These are phyloP conservation scores for Pangasius sanitwongsei DNA, from an alignment of 2,797 vertebrate species.

Conservation along the genomic window DNA sequence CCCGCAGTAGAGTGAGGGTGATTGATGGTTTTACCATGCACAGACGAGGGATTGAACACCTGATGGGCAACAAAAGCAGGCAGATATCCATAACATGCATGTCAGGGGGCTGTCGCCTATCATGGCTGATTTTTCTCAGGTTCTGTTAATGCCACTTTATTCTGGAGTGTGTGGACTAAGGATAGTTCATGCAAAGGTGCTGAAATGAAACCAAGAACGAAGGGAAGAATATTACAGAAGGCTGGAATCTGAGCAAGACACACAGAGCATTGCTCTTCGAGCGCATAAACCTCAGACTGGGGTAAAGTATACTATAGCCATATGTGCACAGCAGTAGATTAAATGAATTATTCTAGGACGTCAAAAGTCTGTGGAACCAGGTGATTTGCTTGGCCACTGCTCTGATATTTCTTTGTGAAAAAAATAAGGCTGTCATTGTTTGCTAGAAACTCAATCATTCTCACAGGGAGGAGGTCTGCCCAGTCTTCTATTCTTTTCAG, in stretches of 20 bases:
- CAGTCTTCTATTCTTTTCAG: constrained; percentile 51
- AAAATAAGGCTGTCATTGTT: constrained; percentile 57
- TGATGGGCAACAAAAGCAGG: constrained; percentile 53
- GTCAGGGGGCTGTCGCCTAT: constrained; percentile 56
- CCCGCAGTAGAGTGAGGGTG: constrained; percentile 64
- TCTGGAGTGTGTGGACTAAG: constrained; percentile 37
- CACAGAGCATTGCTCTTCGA: constrained; percentile 39
- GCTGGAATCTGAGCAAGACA: constrained; percentile 18
- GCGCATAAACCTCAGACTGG: constrained; percentile 39
- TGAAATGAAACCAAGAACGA: constrained; percentile 44
- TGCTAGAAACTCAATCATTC: constrained; percentile 55
- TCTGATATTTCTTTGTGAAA: constrained; percentile 47
- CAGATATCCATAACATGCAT: constrained; percentile 59
- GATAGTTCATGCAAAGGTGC: constrained; percentile 46
- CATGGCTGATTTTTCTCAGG: constrained; percentile 29
- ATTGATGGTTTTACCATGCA: constrained; percentile 64
- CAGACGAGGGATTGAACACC: constrained; percentile 66
- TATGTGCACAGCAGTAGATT: constrained; percentile 54
- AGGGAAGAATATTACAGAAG: constrained; percentile 20
- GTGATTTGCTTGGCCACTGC: constrained; percentile 55
- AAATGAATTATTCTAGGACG: constrained; percentile 59
- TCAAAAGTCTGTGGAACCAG: constrained; percentile 53
- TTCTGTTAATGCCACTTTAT: constrained; percentile 11
- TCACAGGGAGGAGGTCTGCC: constrained; percentile 46
- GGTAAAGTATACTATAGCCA: constrained; percentile 50